Evolutionary conservation across 2,888 invertebrate genomes (phyloP).

Genomic region (Tortricodes alternella): DNA sequence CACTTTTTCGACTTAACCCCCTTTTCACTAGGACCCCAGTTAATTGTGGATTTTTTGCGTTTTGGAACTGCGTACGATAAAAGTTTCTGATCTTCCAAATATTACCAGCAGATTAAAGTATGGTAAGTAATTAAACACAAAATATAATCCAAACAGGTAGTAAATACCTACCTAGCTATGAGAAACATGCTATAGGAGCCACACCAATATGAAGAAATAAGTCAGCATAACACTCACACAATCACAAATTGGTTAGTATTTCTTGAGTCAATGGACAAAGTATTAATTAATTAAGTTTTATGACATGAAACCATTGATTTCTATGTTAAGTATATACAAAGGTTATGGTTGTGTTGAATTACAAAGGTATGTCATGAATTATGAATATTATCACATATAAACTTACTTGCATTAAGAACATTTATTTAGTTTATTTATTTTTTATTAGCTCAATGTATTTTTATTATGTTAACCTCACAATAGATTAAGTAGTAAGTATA

Average conservation of each 20-base stretch:
- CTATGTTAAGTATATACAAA: conserved; percentile 2
- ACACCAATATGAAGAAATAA: neutral
- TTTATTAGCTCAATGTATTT: conserved; percentile 11
- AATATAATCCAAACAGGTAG: neutral
- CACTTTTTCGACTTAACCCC: no score
- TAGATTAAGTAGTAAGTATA: conserved; percentile 22
- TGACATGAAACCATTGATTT: neutral
- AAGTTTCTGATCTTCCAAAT: no score
- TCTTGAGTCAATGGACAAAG: conserved; percentile 1
- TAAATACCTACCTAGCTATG: no score
- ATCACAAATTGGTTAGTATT: conserved; percentile 7
- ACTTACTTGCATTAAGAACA: no score
- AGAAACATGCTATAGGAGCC: conserved; percentile 6
- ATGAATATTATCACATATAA: conserved; percentile 56
- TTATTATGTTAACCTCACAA: conserved; percentile 4
- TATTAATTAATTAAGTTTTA: neutral
- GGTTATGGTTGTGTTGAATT: conserved; percentile 13
- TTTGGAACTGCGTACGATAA: no score
- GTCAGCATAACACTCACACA: conserved; percentile 4
- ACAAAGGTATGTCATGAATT: conserved; percentile 38
- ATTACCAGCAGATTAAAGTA: no score
- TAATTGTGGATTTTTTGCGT: no score
- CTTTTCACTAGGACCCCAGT: no score
- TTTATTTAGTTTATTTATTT: conserved; percentile 1
- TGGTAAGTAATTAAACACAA: neutral